phyloP scores from a whole-genome alignment of 2,797 vertebrate species.

The Microctenopoma stevenorrisi region DNA sequence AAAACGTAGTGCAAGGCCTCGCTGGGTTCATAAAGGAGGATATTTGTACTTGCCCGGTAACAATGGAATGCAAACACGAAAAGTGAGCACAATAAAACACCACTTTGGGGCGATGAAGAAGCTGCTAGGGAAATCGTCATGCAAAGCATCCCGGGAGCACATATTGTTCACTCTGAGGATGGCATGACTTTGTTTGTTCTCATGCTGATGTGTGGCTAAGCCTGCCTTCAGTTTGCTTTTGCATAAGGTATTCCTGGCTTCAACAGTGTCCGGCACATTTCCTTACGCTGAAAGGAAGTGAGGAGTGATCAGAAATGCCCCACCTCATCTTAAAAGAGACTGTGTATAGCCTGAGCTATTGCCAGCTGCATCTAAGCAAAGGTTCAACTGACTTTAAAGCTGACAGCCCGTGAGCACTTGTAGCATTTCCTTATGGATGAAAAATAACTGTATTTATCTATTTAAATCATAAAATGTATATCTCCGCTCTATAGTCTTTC shows the following conservation, averaged over 20 bases:
- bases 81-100: conserved; percentile 75
- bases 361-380: conserved; percentile 24
- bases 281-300: conserved; percentile 77
- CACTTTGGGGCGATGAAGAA: conserved; percentile 74
- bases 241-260: conserved; percentile 75
- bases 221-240: conserved; percentile 76
- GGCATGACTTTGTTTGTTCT: conserved; percentile 72
- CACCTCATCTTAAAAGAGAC: conserved; percentile 66
- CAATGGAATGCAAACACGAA: conserved; percentile 82
- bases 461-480: conserved; percentile 29
- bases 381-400: conserved; percentile 57
- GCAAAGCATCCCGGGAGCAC: conserved; percentile 75
- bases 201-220: conserved; percentile 76
- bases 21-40: conserved; percentile 69
- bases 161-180: conserved; percentile 75
- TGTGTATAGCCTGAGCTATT: conserved; percentile 32
- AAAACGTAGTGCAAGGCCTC: conserved; percentile 54
- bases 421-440: conserved; percentile 12
- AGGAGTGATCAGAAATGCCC: conserved; percentile 65
- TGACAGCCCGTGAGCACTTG: conserved; percentile 2
- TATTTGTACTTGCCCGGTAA: conserved; percentile 80
- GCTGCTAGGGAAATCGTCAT: conserved; percentile 84
- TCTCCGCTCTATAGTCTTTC: conserved; percentile 40
- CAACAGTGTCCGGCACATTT: conserved; percentile 81
- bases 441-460: conserved; percentile 35